A percentile compares a stretch with the other conserved stretches of the same genome.
phyloP scores from a whole-genome alignment of 2,113 vertebrate species.

The Rhinoptilus africanus region DNA sequence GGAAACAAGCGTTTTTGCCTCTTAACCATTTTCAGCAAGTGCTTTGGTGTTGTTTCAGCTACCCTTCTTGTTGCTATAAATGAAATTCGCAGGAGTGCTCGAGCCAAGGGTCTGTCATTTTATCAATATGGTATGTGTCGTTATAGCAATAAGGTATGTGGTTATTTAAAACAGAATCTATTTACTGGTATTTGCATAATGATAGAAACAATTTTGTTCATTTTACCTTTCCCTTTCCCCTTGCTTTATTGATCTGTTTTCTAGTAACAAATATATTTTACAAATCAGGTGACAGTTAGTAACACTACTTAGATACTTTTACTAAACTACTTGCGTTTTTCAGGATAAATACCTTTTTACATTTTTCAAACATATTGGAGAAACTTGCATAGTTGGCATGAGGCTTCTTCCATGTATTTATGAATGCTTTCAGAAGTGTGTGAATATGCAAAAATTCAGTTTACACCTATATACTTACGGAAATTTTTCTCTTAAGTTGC shows the following conservation, averaged over 20 bases:
- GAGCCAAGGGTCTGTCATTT: constrained; percentile 83
- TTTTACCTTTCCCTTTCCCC: background rate
- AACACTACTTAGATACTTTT: background rate
- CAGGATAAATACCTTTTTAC: background rate
- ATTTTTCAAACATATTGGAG: background rate
- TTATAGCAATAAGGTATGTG: constrained; percentile 81
- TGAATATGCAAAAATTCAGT: background rate
- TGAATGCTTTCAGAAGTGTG: background rate
- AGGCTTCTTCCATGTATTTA: background rate
- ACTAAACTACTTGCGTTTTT: background rate
- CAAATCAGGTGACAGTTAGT: background rate
- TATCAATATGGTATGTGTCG: constrained; percentile 91
- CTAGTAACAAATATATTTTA: background rate
- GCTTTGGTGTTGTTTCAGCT: constrained; percentile 77
- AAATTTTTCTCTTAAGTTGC: background rate
- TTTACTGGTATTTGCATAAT: background rate
- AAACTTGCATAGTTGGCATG: background rate
- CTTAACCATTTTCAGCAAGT: background rate
- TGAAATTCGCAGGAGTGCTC: constrained; percentile 91
- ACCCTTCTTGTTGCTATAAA: constrained; percentile 95
- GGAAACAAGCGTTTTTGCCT: background rate
- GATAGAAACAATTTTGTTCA: background rate
- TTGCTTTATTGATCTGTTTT: background rate
- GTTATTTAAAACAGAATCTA: background rate
- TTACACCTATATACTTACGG: background rate